Percentiles rank a stretch among this genome's conserved stretches.
Evolutionary conservation across 2,113 vertebrate genomes (phyloP).

Genomic region (Tetrao urogallus): DNA sequence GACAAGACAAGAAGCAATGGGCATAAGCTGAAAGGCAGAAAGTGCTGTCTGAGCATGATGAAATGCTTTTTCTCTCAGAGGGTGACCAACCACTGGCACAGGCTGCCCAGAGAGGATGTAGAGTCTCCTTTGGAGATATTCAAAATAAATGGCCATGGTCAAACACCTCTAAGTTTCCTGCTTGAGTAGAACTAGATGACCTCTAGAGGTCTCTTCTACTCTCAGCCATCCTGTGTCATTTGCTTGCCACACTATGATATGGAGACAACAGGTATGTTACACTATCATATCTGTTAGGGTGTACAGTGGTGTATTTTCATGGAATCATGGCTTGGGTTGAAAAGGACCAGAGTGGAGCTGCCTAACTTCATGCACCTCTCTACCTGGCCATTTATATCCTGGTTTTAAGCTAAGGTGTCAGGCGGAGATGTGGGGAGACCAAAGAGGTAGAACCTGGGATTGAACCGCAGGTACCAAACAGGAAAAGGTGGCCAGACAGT

Average conservation of each 20-base stretch:
- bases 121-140: not conserved
- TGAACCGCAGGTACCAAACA: no score
- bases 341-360: no score
- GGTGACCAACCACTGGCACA: not conserved
- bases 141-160: not conserved
- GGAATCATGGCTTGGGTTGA: no score
- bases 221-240: not conserved
- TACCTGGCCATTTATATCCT: no score
- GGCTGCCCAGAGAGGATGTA: not conserved
- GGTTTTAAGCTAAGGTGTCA: no score
- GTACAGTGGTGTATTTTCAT: rapidly evolving
- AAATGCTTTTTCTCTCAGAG: not conserved
- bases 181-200: not conserved
- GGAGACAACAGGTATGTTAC: not conserved
- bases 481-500: no score
- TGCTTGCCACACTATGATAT: not conserved
- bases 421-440: no score
- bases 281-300: rapidly evolving
- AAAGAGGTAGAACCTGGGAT: no score
- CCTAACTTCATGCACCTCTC: no score
- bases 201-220: not conserved
- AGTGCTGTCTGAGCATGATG: not conserved
- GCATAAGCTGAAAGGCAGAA: not conserved
- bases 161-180: not conserved
- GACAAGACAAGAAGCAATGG: no score